Percentiles rank a stretch among this genome's conserved stretches.
Evolutionary conservation across 2,797 vertebrate species (phyloP).

Genomic region (Cuculus canorus): DNA sequence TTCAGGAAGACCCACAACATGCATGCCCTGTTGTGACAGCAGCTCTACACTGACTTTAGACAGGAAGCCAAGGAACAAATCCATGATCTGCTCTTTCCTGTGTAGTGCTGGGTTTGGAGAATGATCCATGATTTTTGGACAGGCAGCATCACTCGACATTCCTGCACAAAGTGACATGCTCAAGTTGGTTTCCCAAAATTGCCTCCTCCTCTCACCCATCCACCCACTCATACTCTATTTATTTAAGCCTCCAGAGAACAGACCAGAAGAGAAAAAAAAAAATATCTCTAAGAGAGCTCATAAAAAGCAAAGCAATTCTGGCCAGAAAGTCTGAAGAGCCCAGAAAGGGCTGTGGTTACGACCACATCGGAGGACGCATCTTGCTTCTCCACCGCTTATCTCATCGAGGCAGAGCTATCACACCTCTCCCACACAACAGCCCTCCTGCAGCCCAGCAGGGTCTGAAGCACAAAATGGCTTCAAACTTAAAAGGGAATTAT

Average conservation of each 20-base stretch:
- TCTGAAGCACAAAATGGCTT: constrained; percentile 23
- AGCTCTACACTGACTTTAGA: not conserved
- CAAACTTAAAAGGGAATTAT: constrained; percentile 62
- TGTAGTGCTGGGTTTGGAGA: accelerated
- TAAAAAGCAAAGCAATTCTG: not conserved
- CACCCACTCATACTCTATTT: not conserved
- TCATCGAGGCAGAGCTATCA: constrained; percentile 6
- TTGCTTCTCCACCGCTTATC: not conserved
- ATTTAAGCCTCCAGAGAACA: not conserved
- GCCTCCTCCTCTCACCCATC: not conserved
- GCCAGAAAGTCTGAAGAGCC: not conserved
- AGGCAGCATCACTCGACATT: not conserved
- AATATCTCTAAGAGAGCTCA: accelerated
- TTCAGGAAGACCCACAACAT: not conserved
- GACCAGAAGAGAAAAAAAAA: not conserved
- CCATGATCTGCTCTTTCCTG: accelerated
- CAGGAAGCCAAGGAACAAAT: not conserved
- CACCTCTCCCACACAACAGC: constrained; percentile 44
- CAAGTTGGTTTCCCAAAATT: not conserved
- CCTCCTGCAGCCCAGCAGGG: constrained; percentile 5
- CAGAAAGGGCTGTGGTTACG: not conserved
- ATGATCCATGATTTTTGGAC: not conserved
- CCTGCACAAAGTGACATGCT: not conserved
- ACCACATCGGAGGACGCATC: not conserved
- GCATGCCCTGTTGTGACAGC: not conserved